Base-by-base conservation (phyloP, 2,113 vertebrate genomes). In the Okapia johnstoni region DNA sequence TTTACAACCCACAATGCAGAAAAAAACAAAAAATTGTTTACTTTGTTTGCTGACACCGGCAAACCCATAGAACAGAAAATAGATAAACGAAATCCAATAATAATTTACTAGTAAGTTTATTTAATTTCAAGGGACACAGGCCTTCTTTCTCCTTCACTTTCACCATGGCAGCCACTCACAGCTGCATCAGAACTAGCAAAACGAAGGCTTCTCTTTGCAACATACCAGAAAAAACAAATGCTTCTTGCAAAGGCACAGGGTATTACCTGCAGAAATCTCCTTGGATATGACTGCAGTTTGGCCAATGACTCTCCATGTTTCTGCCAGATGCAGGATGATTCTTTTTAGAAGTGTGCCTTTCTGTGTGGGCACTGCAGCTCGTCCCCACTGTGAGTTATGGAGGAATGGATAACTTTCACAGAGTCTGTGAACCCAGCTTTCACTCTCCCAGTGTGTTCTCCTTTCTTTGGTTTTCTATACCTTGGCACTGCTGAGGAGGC, bases 41-140 rank as follows among this genome's bases (percentile, higher is more conserved):
- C n/a, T 90, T 96, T 70, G 48, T 80, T 50, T 93, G 6, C 54
- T 13, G 43, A 90, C 48, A 81, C 12, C 0, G 19, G 50, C 61
- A 93, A 87, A 91, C 87, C 36, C 15, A 70, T 17, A 43, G 84
- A 10, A 76, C 13, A 81, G 16, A 81, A 89, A 50, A 79, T 9
- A 48, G 26, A 90, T 96, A 94, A 79, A 85, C 2, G 15, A 81
- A 76, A 70, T 48, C 50, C 36, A 77, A 36, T 28, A 92, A 48
- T 43, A 92, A 81, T 86, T 52, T 48, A 26, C 2, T 4, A 61
- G 46, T 54, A 79, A 57, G 84, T 70, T 36, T 33, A 84, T 88
- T 92, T 92, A 85, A 96, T 92, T 60, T 46, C 66, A 57, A 80
- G 95, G 84, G 46, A 85, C 7, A n/a, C 6, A 60, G 25, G 26